A percentile compares a stretch with the other conserved stretches of the same genome.
Conservation (phyloP, 2,797 vertebrate genomes). For the Enteromius unitaeniatus region DNA sequence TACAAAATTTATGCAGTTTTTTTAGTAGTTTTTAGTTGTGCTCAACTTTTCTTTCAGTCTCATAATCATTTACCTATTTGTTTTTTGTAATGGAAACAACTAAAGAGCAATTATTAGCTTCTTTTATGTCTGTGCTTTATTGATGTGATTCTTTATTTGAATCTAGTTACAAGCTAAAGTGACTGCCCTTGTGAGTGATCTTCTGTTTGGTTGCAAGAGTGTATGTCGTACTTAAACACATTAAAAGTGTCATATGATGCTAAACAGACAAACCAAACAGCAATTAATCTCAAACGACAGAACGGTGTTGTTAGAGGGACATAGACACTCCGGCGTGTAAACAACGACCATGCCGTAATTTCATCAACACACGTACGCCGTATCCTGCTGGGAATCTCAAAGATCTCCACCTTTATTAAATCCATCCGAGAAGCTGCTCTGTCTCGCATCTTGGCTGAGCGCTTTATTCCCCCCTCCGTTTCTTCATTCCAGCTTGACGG, state of each 20-base stretch:
- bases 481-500: conserved; percentile 35
- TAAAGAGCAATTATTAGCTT: neutral
- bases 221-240: conserved; percentile 1
- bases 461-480: conserved; percentile 15
- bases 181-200: neutral
- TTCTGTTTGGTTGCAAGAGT: neutral
- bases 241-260: neutral
- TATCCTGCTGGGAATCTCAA: conserved; percentile 19
- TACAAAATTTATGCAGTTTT: too few relatives aligned
- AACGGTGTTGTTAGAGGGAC: neutral
- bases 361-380: neutral
- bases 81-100: neutral
- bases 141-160: conserved; percentile 10
- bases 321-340: neutral
- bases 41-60: too few relatives aligned
- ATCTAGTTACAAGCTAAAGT: neutral
- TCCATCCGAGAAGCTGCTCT: conserved; percentile 28
- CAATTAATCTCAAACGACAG: conserved; percentile 6
- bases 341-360: conserved; percentile 21
- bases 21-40: too few relatives aligned
- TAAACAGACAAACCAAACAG: conserved; percentile 10
- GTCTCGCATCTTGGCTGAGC: conserved; percentile 4
- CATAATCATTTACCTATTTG: too few relatives aligned
- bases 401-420: conserved; percentile 47
- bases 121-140: neutral